Evolutionary conservation across 2,888 invertebrate species (phyloP).

Genomic region (Macrophya alboannulata): DNA sequence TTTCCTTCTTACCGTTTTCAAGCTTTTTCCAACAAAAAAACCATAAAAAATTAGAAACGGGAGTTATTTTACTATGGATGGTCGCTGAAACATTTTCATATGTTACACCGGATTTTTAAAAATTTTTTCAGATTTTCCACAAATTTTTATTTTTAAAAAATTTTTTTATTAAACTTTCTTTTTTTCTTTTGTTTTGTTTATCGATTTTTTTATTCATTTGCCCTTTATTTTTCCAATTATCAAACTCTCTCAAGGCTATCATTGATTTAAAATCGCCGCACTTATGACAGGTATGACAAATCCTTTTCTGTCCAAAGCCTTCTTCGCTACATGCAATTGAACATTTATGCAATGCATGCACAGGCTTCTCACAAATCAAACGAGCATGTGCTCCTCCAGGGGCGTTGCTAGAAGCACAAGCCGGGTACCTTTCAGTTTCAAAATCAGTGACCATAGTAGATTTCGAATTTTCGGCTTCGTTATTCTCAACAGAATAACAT

Average conservation of each 20-base stretch:
- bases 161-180: too few species aligned
- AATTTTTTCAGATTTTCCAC: too few species aligned
- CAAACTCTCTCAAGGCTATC: background rate
- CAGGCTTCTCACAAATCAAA: background rate
- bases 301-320: background rate
- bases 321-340: background rate
- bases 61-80: too few species aligned
- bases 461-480: background rate
- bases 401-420: background rate
- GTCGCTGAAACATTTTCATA: too few species aligned
- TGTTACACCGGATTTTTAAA: too few species aligned
- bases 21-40: too few species aligned
- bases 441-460: background rate
- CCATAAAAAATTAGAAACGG: too few species aligned
- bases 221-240: constrained; percentile 2
- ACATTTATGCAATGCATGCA: background rate
- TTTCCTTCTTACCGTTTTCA: too few species aligned
- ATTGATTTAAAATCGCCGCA: background rate
- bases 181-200: background rate
- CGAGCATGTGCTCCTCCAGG: background rate
- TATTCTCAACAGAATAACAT: background rate
- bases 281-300: background rate
- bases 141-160: too few species aligned
- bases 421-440: background rate
- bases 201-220: background rate